Evolutionary conservation across 2,888 invertebrate genomes (phyloP).

Genomic region (Listrodromus nycthemerus): DNA sequence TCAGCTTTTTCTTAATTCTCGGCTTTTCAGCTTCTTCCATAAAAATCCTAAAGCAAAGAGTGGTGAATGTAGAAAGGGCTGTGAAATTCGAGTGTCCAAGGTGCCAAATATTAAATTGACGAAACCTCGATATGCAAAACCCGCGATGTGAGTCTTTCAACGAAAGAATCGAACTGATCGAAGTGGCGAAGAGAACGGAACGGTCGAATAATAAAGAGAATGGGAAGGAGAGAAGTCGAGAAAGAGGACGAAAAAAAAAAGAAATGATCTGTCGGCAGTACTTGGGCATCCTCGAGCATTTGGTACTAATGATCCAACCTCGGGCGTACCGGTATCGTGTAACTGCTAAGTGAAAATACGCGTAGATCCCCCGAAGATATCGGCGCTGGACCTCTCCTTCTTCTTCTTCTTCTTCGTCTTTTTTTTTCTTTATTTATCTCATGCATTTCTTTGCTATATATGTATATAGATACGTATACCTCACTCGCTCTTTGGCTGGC

Average conservation of each 20-base stretch:
- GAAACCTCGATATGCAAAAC: neutral
- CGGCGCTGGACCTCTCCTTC: conserved; percentile 63
- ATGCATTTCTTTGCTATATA: conserved; percentile 6
- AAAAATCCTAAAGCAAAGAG: conserved; percentile 2
- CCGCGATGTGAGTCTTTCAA: neutral
- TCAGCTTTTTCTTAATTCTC: conserved; percentile 8
- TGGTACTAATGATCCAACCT: conserved; percentile 81
- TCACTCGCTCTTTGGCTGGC: conserved; percentile 38
- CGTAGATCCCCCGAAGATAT: conserved; percentile 80
- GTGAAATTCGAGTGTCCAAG: neutral
- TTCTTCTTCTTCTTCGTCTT: conserved; percentile 26
- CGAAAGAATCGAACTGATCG: conserved; percentile 1
- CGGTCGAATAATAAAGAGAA: conserved; percentile 30
- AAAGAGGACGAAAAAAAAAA: conserved; percentile 61
- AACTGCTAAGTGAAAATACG: conserved; percentile 83
- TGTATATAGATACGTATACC: neutral
- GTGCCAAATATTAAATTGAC: neutral
- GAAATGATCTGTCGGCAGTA: conserved; percentile 65
- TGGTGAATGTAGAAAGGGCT: neutral
- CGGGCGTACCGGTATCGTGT: conserved; percentile 80
- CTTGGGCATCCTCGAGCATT: conserved; percentile 74
- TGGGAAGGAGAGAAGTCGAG: conserved; percentile 57
- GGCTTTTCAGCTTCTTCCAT: neutral
- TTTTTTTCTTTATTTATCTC: conserved; percentile 41
- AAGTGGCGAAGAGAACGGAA: neutral